Base-by-base conservation (phyloP, 2,113 vertebrate genomes). In the Pampusana beccarii region DNA sequence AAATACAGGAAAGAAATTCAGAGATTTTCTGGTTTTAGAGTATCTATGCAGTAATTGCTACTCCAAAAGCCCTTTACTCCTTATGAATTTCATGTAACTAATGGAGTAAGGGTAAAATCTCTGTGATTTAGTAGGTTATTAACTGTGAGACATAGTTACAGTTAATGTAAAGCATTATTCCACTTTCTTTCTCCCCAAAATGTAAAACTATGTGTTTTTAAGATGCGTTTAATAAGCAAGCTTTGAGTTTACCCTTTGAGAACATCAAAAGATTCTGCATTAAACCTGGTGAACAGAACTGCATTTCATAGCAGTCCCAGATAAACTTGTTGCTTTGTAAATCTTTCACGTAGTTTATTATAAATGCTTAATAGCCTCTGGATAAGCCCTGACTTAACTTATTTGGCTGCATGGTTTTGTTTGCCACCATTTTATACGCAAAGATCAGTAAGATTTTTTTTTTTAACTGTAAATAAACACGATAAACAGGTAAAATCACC, bases 341-440 rank as follows among this genome's bases (percentile, higher is more conserved):
- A 81, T 91, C 65, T 92, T 95, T 74, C 67, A 70, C 12, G 82
- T 25, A 86, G 7, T 78, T 95, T 92, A 79, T 85, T 90, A 36
- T 74, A 80, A 92, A 90, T 72, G 44, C 40, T 73, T 93, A 95
- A 84, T 89, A 95, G 51, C 14, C 44, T 82, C 40, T 86, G 69
- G 34, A 80, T 91, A 92, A 96, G 48, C 42, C 60, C 50, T 78
- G 70, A 46, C 11, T 95, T 91, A 51, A 92, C n/a, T 93, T 94
- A 80, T 91, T 95, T 85, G 44, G 50, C 57, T 93, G 31, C 13
- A 15, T 90, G 20, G 10, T 83, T 86, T 80, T 72, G 15, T 95
- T 94, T 95, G 86, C 38, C 50, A 58, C 24, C 50, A 36, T 64
- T 92, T 80, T 51, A 61, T 94, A 64, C n/a, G 16, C n/a, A 93